These are phyloP conservation scores for Diloba caeruleocephala DNA, from an alignment of 2,888 invertebrate genomes.

Conservation along the genomic window DNA sequence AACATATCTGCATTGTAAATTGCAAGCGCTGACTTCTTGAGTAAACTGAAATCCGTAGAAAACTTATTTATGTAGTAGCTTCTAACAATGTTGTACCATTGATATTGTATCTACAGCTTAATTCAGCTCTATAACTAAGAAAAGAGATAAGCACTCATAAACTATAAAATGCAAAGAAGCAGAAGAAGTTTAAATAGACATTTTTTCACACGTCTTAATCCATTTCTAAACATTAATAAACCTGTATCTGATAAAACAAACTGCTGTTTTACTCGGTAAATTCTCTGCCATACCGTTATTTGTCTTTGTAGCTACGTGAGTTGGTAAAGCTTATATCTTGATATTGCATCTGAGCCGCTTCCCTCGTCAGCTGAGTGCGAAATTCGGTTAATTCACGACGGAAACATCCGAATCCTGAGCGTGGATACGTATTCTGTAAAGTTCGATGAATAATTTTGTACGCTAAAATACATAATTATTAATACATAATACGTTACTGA, in stretches of 20 bases:
- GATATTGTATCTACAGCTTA: conserved; percentile 1
- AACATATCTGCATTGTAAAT: conserved; percentile 3
- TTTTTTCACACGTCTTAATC: conserved; percentile 17
- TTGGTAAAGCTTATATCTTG: conserved; percentile 38
- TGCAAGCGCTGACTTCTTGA: conserved; percentile 1
- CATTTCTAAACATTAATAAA: conserved; percentile 17
- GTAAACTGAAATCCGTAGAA: neutral
- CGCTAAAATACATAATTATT: too few relatives aligned
- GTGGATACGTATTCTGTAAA: conserved; percentile 48
- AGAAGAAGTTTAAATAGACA: conserved; percentile 2
- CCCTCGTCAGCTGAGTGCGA: conserved; percentile 55
- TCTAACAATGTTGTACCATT: neutral
- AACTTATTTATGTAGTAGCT: conserved; percentile 6
- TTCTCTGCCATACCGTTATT: conserved; percentile 21
- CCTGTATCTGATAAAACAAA: conserved; percentile 29
- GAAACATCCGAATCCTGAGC: conserved; percentile 51
- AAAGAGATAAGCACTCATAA: neutral
- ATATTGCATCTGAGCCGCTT: conserved; percentile 59
- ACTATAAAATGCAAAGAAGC: conserved; percentile 4
- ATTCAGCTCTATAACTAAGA: conserved; percentile 1
- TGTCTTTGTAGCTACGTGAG: conserved; percentile 28
- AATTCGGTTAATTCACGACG: conserved; percentile 63
- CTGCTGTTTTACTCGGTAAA: neutral
- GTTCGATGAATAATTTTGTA: conserved; percentile 11
- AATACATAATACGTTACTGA: too few relatives aligned